Conservation (phyloP, 2,113 vertebrate species). For the Egretta garzetta region DNA sequence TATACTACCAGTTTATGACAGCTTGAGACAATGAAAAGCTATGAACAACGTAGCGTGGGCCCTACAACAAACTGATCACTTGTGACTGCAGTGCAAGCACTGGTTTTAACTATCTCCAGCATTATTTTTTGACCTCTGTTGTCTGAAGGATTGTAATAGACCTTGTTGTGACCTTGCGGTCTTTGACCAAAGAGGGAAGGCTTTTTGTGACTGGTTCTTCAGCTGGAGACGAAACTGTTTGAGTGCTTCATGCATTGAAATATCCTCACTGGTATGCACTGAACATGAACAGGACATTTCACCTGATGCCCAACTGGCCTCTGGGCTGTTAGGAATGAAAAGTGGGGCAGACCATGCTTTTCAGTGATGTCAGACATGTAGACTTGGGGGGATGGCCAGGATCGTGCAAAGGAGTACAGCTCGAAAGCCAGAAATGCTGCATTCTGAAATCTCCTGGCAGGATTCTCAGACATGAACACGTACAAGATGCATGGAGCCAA, state of each 20-base stretch:
- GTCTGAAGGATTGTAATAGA: background rate
- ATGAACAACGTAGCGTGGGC: background rate
- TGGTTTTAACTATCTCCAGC: background rate
- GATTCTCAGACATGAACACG: background rate
- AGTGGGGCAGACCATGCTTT: background rate
- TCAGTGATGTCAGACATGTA: no score
- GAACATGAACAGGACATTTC: background rate
- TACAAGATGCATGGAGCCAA: background rate
- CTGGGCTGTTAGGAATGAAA: background rate
- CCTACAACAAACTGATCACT: background rate
- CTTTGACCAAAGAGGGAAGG: background rate
- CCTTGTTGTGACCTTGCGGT: background rate
- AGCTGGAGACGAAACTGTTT: background rate
- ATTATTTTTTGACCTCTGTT: background rate
- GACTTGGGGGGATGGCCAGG: background rate
- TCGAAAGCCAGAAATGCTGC: background rate
- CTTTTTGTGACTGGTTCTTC: background rate
- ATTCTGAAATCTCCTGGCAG: background rate
- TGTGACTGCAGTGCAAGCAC: background rate
- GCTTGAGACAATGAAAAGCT: background rate
- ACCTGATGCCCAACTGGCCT: background rate
- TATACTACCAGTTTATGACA: background rate
- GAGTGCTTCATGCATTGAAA: background rate
- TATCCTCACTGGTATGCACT: accelerated
- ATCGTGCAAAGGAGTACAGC: background rate